Evolutionary conservation across 2,888 invertebrate species (phyloP).

Genomic region (Urechis unicinctus): DNA sequence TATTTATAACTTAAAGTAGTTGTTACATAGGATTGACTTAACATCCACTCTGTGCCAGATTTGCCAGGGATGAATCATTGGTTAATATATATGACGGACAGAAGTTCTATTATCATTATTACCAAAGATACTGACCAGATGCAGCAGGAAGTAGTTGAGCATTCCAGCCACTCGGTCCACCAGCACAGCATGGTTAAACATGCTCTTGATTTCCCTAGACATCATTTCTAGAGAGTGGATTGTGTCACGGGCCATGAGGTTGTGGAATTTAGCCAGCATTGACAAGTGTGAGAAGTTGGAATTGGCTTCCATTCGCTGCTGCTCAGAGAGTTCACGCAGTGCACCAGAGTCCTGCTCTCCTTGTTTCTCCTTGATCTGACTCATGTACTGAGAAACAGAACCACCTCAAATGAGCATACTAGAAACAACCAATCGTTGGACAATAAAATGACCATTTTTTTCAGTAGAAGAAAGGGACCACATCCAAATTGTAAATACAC

Average conservation of each 20-base stretch:
- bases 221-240: conserved; percentile 68
- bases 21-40: too few species aligned
- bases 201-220: conserved; percentile 49
- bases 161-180: conserved; percentile 89
- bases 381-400: conserved; percentile 58
- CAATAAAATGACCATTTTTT: too few species aligned
- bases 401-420: too few species aligned
- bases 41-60: too few species aligned
- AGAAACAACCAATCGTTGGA: too few species aligned
- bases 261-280: conserved; percentile 79
- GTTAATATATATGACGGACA: too few species aligned
- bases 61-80: too few species aligned
- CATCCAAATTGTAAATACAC: too few species aligned
- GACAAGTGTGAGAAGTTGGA: conserved; percentile 55
- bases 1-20: too few species aligned
- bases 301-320: conserved; percentile 64
- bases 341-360: conserved; percentile 63
- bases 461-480: too few species aligned
- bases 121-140: conserved; percentile 62
- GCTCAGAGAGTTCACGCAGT: conserved; percentile 65
- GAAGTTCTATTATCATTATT: too few species aligned
- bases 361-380: conserved; percentile 77
- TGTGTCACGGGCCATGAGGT: conserved; percentile 83
- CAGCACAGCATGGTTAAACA: conserved; percentile 85
- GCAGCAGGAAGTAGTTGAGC: conserved; percentile 87